Base-by-base conservation (phyloP, 2,888 invertebrate species). In the Bombyx huttoni region DNA sequence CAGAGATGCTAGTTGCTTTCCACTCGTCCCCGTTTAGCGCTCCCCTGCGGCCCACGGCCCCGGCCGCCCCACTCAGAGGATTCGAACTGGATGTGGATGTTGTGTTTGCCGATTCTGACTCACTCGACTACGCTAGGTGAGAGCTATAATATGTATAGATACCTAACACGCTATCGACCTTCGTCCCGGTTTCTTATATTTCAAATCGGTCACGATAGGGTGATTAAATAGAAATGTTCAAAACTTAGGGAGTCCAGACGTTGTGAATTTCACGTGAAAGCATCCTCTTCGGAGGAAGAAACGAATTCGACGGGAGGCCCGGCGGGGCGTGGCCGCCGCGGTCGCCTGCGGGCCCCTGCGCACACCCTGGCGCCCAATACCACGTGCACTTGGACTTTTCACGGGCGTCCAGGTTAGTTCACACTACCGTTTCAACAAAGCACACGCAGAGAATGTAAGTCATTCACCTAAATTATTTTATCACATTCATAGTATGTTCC, bases 1-100 rank as follows among this genome's bases (percentile, higher is more conserved):
- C 95, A 7, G 93, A 94, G 68, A 95, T 97, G 94, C 89, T 96
- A 51, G 94, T 97, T 8, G 95, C 96, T 51, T 96, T 97, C 75
- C 94, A 94, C 75, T 96, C 96, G 24, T 95, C 96, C 10, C 93
- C 95, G 0, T 93, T 93, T 73, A 94, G 94, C 57, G 94, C 95
- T 51, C 96, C 96, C 3, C 82, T 94, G 51, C 92, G 93, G 52
- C 75, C 87, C 12, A 67, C 80, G 49, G 75, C 80, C 1, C 91
- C 92, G 5, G 91, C 91, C 49, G 91, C 92, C 0, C 92, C 94
- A 0, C 87, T 96, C 53, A 89, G 95, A 5, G 94, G 94, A 53
- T 94, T 96, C 67, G 96, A 96, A 70, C 90, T 97, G 48, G 86
- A 87, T 62, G 94, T 96, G n/a, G 95, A 95, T 66, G 94, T 97